Percentiles rank a stretch among this genome's conserved stretches.
phyloP scores from a whole-genome alignment of 2,888 invertebrate species.

The Dicyrtoma fusca region DNA sequence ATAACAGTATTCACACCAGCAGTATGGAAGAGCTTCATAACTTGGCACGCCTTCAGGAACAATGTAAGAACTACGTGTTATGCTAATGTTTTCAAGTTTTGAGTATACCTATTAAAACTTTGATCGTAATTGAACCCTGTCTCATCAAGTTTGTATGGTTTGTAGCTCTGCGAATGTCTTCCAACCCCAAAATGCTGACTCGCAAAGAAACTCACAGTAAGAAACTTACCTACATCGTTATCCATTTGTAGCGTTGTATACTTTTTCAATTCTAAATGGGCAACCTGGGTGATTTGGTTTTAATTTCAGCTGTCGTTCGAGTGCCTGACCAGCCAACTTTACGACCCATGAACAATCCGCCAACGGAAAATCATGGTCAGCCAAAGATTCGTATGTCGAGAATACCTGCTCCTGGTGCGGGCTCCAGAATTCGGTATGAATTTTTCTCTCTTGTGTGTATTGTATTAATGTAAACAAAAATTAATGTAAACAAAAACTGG shows the following conservation, averaged over 20 bases:
- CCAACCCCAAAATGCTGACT: constrained; percentile 34
- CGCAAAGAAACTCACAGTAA: constrained; percentile 38
- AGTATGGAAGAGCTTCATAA: constrained; percentile 40
- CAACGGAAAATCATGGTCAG: constrained; percentile 27
- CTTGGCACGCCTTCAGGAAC: constrained; percentile 36
- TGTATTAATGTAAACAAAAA: not conserved
- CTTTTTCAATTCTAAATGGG: not conserved
- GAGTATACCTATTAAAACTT: not conserved
- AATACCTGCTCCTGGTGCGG: constrained; percentile 37
- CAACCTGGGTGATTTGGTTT: not conserved
- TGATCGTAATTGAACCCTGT: not conserved
- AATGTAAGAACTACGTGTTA: constrained; percentile 6
- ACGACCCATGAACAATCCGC: constrained; percentile 5
- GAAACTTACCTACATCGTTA: too few species aligned
- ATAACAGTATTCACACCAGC: constrained; percentile 37
- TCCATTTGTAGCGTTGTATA: not conserved
- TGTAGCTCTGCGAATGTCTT: constrained; percentile 35
- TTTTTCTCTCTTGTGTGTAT: constrained; percentile 13
- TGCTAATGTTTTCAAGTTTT: not conserved
- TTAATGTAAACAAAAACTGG: not conserved
- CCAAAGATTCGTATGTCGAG: constrained; percentile 33
- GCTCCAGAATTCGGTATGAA: constrained; percentile 23
- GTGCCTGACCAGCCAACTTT: constrained; percentile 19
- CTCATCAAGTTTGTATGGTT: not conserved
- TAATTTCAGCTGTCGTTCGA: constrained; percentile 17